These are phyloP conservation scores for Falco naumanni DNA, from an alignment of 2,797 vertebrate species.

Conservation along the genomic window DNA sequence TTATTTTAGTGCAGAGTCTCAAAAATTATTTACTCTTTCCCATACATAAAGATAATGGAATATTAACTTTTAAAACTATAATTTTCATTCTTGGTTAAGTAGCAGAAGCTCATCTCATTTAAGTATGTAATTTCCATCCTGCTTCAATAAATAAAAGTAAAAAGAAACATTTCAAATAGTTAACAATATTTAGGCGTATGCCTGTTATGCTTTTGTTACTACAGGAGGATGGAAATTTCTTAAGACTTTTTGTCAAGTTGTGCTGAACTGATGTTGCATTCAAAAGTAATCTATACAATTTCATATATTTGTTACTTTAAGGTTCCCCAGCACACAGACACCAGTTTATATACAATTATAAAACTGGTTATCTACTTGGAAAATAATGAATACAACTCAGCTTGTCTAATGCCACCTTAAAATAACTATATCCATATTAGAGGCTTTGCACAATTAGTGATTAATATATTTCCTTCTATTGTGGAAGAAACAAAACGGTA, in stretches of 20 bases:
- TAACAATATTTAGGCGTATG: not conserved
- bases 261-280: not conserved
- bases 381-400: not conserved
- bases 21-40: not conserved
- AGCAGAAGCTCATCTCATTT: not conserved
- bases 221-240: not conserved
- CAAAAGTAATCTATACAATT: not conserved
- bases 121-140: not conserved
- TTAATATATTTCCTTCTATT: conserved; percentile 71
- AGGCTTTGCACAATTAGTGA: not conserved
- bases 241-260: not conserved
- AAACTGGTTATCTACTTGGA: not conserved
- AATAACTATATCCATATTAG: not conserved
- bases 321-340: not conserved
- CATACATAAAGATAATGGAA: not conserved
- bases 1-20: not conserved
- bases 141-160: not conserved
- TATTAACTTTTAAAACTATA: not conserved
- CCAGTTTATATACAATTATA: not conserved
- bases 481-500: conserved; percentile 55
- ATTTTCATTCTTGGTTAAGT: not conserved
- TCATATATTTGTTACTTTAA: not conserved
- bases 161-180: not conserved
- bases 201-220: not conserved
- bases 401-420: not conserved